Conservation (phyloP, 1,140 invertebrate species). For the Trichonephila inaurata region DNA sequence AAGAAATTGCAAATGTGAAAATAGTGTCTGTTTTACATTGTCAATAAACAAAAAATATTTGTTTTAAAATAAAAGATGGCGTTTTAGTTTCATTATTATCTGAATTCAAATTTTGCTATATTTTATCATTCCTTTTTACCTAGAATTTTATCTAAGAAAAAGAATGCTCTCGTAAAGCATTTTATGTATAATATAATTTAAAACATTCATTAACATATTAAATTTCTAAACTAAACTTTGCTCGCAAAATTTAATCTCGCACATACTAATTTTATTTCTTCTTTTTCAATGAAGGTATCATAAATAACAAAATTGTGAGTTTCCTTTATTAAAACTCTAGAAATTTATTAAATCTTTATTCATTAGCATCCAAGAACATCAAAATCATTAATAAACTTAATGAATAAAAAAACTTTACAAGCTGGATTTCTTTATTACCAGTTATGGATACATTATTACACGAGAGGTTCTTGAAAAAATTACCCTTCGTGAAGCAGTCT, state of each 20-base stretch:
- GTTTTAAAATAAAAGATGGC: no score
- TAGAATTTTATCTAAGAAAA: no score
- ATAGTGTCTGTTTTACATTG: no score
- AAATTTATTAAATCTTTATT: constrained; percentile 5
- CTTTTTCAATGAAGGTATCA: neutral
- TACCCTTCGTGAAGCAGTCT: neutral
- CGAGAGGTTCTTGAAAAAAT: neutral
- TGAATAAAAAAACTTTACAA: neutral
- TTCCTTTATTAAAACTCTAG: neutral
- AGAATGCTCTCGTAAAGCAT: no score
- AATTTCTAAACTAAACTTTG: neutral
- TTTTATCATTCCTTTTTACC: no score
- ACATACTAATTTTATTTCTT: neutral
- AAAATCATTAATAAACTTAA: neutral
- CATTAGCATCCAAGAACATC: neutral
- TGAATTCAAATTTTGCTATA: no score
- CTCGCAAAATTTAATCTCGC: neutral
- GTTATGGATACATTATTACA: neutral
- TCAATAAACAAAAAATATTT: no score
- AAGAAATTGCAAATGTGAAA: no score
- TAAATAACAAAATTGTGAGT: neutral
- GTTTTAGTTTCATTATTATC: no score
- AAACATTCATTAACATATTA: no score
- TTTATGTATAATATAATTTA: no score
- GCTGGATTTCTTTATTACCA: neutral